Evolutionary conservation across 2,113 vertebrate genomes (phyloP), one percentile per base, ranked within the genome.

Genomic region (Brachyhypopomus gauderio): DNA sequence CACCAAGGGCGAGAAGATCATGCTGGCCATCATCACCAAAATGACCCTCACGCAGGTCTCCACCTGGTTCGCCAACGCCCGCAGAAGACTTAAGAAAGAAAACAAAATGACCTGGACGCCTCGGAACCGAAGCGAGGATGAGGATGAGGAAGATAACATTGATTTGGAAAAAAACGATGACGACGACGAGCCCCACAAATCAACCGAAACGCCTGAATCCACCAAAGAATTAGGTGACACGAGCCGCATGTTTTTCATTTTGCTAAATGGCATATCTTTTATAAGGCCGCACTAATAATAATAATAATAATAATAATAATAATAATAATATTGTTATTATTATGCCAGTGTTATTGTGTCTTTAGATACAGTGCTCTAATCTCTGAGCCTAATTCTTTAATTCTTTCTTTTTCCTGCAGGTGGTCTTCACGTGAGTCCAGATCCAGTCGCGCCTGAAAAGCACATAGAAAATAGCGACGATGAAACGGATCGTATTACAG

Each of bases 1-100:
- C 77, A 96, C 95, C 73, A 96, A 96, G 85, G 95, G 95, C 0
- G 95, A 96, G 87, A 96, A 96, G 79, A 96, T 96, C 88, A 96
- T 96, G 95, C 84, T 96, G 90, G 95, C 95, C 89, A 96, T 96
- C 90, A 96, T 96, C 92, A 96, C 95, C 79, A 96, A 96, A 79
- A 96, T 96, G 95, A 96, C 95, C 72, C 93, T 96, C 81, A 96
- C 95, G 0, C 95, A 96, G 87, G 95, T 96, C 73, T 96, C 95
- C 87, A 96, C 95, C 84, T 94, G 92, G 93, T 94, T 94, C 85
- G 93, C 94, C 83, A 95, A 95, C 84, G 94, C 95, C 58, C 89
- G 94, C 67, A 89, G 94, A 77, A 89, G 94, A 52, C 91, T 95
- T 63, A 95, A 95, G 80, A 95, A 95, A 27, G 94, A 95, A 85